Conservation (phyloP, 92 coral and sea anemone genomes). For the Siderastrea siderea region DNA sequence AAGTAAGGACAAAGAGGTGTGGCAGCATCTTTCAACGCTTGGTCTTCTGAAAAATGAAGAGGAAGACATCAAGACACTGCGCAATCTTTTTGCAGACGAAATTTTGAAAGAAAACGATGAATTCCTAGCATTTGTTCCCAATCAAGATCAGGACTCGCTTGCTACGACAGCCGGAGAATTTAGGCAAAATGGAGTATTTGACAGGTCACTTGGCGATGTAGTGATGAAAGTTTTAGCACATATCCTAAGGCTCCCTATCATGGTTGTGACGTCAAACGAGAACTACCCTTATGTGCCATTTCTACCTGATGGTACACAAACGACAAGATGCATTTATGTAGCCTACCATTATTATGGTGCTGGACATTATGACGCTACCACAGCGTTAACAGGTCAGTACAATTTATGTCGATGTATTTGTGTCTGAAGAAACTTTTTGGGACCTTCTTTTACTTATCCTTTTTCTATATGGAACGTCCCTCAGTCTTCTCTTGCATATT, state of each 20-base stretch:
- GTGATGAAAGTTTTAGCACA: conserved; percentile 36
- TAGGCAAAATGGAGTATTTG: conserved; percentile 20
- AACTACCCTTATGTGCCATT: neutral
- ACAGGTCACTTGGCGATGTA: conserved; percentile 42
- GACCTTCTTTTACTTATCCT: too few species aligned
- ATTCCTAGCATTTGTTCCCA: conserved; percentile 13
- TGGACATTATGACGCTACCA: neutral
- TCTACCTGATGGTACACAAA: neutral
- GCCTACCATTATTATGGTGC: neutral
- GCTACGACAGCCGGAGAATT: conserved; percentile 12
- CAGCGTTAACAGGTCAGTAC: too few species aligned
- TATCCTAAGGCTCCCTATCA: neutral
- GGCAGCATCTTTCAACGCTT: conserved; percentile 11
- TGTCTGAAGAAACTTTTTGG: too few species aligned
- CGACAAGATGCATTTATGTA: conserved; percentile 1
- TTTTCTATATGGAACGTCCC: too few species aligned
- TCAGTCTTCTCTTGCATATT: too few species aligned
- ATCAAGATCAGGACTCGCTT: conserved; percentile 2
- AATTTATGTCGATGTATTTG: too few species aligned
- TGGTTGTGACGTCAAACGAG: neutral
- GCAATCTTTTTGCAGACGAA: conserved; percentile 36
- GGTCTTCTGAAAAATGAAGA: conserved; percentile 20
- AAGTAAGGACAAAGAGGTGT: neutral
- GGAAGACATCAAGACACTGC: conserved; percentile 14
- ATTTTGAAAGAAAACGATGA: conserved; percentile 12